Evolutionary conservation across 2,888 invertebrate genomes (phyloP).

Genomic region (Caenorhabditis panamensis): DNA sequence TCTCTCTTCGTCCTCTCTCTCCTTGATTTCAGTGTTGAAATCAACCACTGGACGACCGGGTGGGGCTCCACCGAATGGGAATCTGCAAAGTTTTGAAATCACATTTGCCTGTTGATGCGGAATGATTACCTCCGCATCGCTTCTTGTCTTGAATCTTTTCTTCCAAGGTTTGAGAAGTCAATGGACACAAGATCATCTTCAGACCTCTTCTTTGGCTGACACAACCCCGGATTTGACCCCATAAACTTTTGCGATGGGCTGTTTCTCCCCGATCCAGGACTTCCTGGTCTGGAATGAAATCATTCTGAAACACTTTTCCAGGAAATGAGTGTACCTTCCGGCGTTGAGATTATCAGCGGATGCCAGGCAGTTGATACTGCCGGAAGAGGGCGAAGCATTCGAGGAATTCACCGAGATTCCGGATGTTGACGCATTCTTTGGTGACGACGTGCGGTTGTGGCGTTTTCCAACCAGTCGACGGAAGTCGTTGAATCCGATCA

Average conservation of each 20-base stretch:
- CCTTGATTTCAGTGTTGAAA: constrained; percentile 16
- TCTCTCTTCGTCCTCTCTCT: constrained; percentile 26
- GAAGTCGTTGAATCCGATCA: constrained; percentile 55
- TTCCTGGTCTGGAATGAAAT: constrained; percentile 43
- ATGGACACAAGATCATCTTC: constrained; percentile 36
- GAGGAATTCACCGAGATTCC: constrained; percentile 60
- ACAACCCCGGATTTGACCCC: not conserved
- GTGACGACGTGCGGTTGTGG: constrained; percentile 46
- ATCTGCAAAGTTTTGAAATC: not conserved
- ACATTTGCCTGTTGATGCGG: not conserved
- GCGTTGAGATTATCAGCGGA: constrained; percentile 42
- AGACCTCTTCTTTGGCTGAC: constrained; percentile 7
- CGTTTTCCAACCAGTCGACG: constrained; percentile 52
- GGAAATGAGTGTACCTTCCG: constrained; percentile 12
- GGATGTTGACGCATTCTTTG: constrained; percentile 51
- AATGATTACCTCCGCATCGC: constrained; percentile 1
- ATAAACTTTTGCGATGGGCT: constrained; percentile 35
- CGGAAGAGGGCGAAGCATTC: constrained; percentile 51
- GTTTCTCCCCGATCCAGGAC: constrained; percentile 51
- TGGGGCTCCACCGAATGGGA: constrained; percentile 37
- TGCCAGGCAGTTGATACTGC: constrained; percentile 37
- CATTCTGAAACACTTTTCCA: not conserved
- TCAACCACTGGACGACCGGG: constrained; percentile 21
- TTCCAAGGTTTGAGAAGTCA: constrained; percentile 41
- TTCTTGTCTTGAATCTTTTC: constrained; percentile 15